Percentiles rank a stretch among this genome's conserved stretches.
Evolutionary conservation across 2,888 invertebrate species (phyloP).

Genomic region (Sthenelais limicola): DNA sequence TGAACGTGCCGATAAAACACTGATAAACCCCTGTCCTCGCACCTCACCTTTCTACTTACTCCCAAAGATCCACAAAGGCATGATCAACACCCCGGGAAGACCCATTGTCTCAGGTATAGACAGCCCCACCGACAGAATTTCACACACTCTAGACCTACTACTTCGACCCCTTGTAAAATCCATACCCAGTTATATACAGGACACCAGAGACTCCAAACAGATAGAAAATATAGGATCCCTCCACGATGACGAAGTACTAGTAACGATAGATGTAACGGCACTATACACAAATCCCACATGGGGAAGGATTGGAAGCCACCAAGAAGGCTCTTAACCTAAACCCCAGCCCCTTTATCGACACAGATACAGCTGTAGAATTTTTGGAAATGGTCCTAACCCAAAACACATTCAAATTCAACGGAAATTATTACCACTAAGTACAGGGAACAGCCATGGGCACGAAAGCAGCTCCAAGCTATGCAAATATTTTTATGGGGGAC

Average conservation of each 20-base stretch:
- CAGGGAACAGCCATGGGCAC: slow-evolving; percentile 50
- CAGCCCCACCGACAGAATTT: slow-evolving; percentile 6
- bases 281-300: slow-evolving; percentile 16
- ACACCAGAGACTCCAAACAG: not conserved
- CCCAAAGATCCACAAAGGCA: slow-evolving; percentile 2
- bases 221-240: not conserved
- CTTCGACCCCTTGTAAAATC: not conserved
- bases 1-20: not conserved
- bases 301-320: not conserved
- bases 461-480: slow-evolving; percentile 46
- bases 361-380: no score
- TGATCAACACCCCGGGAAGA: not conserved
- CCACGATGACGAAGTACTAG: not conserved
- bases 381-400: slow-evolving; percentile 13
- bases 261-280: slow-evolving; percentile 21
- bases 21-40: not conserved
- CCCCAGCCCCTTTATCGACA: no score
- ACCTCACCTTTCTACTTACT: not conserved
- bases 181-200: not conserved
- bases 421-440: slow-evolving; percentile 42
- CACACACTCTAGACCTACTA: not conserved
- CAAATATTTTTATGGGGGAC: slow-evolving; percentile 48
- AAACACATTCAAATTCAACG: slow-evolving; percentile 48
- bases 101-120: slow-evolving; percentile 7
- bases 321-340: not conserved